A percentile compares a stretch with the other conserved stretches of the same genome.
phyloP scores from a whole-genome alignment of 2,113 vertebrate species.

The Onychorhynchus coronatus region DNA sequence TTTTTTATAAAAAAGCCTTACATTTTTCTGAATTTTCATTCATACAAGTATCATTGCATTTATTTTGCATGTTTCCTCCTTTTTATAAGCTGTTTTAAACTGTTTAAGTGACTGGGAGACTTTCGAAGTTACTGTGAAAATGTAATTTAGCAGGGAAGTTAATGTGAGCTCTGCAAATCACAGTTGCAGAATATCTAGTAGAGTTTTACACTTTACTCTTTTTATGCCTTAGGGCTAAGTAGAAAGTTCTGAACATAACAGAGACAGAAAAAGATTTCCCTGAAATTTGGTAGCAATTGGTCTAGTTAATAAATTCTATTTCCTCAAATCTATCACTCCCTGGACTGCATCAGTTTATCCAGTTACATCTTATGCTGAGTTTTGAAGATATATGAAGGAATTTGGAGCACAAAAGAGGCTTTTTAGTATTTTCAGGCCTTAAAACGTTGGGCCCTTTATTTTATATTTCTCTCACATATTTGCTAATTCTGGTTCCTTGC shows the following conservation, averaged over 20 bases:
- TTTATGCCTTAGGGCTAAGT: not conserved
- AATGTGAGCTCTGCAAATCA: not conserved
- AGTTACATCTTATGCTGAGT: not conserved
- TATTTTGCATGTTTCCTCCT: not conserved
- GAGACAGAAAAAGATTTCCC: not conserved
- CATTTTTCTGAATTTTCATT: not conserved
- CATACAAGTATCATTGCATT: not conserved
- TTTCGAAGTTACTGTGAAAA: not conserved
- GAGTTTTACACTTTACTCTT: not conserved
- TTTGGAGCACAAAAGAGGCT: not conserved
- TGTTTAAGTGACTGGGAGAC: not conserved
- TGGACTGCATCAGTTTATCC: not conserved
- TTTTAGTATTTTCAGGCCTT: not conserved
- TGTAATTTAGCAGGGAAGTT: not conserved
- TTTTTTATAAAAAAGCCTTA: not conserved
- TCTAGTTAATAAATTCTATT: not conserved
- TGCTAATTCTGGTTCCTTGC: not conserved
- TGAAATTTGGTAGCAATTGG: not conserved
- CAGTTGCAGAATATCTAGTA: not conserved
- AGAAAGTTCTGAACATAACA: not conserved
- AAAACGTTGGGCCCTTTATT: not conserved
- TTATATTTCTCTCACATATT: rapidly evolving
- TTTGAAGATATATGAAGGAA: not conserved
- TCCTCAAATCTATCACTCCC: not conserved
- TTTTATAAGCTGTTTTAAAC: not conserved